Base-by-base conservation (phyloP, 2,888 invertebrate genomes). In the Priocnemis perturbator region DNA sequence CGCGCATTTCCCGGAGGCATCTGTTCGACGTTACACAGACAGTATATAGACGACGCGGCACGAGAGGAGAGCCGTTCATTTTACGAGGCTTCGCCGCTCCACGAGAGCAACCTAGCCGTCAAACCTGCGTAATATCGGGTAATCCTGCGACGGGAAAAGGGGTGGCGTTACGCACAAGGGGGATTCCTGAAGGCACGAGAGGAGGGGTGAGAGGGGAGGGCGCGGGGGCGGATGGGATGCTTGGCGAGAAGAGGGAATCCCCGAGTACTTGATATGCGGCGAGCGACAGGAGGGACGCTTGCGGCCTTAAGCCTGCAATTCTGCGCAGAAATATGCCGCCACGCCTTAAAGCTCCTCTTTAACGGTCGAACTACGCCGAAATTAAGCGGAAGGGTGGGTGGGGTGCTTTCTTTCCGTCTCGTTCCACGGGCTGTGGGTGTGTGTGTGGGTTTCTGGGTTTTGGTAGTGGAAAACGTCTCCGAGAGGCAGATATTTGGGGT, bases 291-390 rank as follows among this genome's bases (percentile, higher is more conserved):
- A 81, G 79, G 81, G 78, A 74, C 71, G 75, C 78, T 76, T 74
- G 77, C 77, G 80, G 80, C 78, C 84, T 85, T 86, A 86, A 86
- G 85, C 83, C 76, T 76, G 83, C 85, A 85, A 85, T 86, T 86
- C 81, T 81, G 68, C 71, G 77, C 74, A 81, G 81, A 85, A 86
- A 86, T 86, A 86, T 86, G 83, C 83, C 79, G 77, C 80, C 81
- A 73, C 74, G 76, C 73, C 81, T 80, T 78, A 74, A 81, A 79
- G 78, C 81, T 76, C 73, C 80, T 82, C 81, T 83, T 86, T 83
- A 85, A 84, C 85, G 80, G 80, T 78, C 79, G 76, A 81, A 81
- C 79, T 81, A 68, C 74, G 72, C 67, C 74, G 83, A 86, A 86
- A 86, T 86, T 85, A 86, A 86, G 81, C 82, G 79, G 71, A 79